Evolutionary conservation across 2,888 invertebrate species (phyloP).

Genomic region (Dorcus hopei): DNA sequence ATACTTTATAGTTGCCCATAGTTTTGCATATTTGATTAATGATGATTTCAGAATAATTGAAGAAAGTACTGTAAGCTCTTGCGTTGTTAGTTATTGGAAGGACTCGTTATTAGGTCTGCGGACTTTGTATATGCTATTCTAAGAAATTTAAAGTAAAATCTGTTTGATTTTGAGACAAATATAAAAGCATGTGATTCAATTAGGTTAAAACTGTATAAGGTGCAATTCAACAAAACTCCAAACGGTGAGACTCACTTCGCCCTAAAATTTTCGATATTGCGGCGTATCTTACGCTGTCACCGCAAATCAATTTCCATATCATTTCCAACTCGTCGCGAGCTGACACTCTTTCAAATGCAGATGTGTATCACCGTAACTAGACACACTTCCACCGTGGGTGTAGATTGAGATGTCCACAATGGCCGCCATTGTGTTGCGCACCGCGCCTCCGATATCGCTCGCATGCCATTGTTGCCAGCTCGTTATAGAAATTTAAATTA

Average conservation of each 20-base stretch:
- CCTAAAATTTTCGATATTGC: not conserved
- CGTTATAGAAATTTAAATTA: conserved; percentile 31
- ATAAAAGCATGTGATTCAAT: too few relatives aligned
- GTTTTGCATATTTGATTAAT: too few relatives aligned
- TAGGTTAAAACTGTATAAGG: too few relatives aligned
- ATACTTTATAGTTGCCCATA: too few relatives aligned
- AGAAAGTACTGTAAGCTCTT: too few relatives aligned
- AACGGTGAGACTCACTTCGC: not conserved
- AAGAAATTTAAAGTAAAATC: too few relatives aligned
- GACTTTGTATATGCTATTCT: too few relatives aligned
- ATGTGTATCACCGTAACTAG: conserved; percentile 42
- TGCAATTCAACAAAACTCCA: too few relatives aligned
- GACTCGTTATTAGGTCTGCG: too few relatives aligned
- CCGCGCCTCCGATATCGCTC: conserved; percentile 27
- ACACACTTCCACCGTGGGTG: conserved; percentile 40
- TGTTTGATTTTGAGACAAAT: too few relatives aligned
- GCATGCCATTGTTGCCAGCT: conserved; percentile 23
- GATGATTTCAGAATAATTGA: too few relatives aligned
- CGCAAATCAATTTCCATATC: conserved; percentile 45
- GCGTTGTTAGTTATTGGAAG: too few relatives aligned
- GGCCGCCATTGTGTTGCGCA: conserved; percentile 22
- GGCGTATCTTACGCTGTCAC: conserved; percentile 19
- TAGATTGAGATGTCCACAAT: conserved; percentile 34
- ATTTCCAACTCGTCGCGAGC: conserved; percentile 40
- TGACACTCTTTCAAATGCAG: conserved; percentile 48